These are phyloP conservation scores for Ruditapes philippinarum DNA, from an alignment of 1,140 invertebrate genomes.

Conservation along the genomic window DNA sequence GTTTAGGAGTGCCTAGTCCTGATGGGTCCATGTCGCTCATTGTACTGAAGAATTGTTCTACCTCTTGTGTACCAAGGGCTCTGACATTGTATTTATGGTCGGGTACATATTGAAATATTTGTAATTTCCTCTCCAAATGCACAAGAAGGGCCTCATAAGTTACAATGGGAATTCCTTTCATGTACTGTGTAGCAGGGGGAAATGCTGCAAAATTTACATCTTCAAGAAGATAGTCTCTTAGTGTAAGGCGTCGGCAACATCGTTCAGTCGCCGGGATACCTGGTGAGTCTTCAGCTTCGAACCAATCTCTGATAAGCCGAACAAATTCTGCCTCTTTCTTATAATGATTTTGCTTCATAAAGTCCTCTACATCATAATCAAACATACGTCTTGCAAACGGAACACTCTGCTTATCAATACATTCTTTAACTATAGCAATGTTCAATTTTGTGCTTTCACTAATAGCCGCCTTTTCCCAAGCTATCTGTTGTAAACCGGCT, in stretches of 20 bases:
- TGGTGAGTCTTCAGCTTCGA: constrained; percentile 55
- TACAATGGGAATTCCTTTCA: constrained; percentile 18
- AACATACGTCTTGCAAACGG: constrained; percentile 51
- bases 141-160: constrained; percentile 48
- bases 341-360: not conserved
- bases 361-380: constrained; percentile 30
- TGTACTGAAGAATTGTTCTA: constrained; percentile 59
- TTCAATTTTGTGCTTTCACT: not conserved
- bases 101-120: not conserved
- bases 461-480: constrained; percentile 37
- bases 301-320: constrained; percentile 46
- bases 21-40: constrained; percentile 49
- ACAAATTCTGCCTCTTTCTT: constrained; percentile 33
- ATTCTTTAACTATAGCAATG: constrained; percentile 39
- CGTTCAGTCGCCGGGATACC: constrained; percentile 18
- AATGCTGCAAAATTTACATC: constrained; percentile 2
- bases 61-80: constrained; percentile 44
- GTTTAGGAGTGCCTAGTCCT: constrained; percentile 59
- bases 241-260: not conserved
- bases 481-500: constrained; percentile 10
- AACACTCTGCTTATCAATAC: constrained; percentile 53
- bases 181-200: constrained; percentile 20
- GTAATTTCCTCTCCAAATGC: constrained; percentile 37
- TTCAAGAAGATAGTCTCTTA: constrained; percentile 24
- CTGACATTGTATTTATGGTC: constrained; percentile 26